A percentile compares a stretch with the other conserved stretches of the same genome.
These are phyloP conservation scores for Hemiscyllium ocellatum DNA, from an alignment of 2,113 vertebrate genomes.

Conservation along the genomic window DNA sequence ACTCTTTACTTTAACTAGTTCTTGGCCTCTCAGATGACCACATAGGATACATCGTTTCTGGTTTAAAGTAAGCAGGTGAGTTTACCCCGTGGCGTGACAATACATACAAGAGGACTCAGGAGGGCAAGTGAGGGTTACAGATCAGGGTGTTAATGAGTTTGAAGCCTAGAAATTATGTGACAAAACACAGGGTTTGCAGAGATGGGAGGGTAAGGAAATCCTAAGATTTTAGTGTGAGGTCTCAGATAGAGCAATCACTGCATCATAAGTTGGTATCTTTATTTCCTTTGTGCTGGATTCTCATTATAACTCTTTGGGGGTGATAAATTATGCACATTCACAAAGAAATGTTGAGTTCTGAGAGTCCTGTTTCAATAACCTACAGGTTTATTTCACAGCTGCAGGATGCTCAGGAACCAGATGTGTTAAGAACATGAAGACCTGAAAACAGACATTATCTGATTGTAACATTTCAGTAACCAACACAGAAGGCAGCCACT, in stretches of 20 bases:
- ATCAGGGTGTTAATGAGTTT: neutral
- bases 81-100: no score
- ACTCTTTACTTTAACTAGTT: no score
- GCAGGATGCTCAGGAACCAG: neutral
- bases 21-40: no score
- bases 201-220: neutral
- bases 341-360: neutral
- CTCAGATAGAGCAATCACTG: neutral
- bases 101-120: no score
- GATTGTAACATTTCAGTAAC: no score
- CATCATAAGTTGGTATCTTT: neutral
- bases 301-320: neutral
- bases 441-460: neutral
- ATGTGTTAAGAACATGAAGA: neutral
- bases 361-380: neutral
- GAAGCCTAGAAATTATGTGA: neutral
- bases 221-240: neutral
- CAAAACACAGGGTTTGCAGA: neutral
- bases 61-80: no score
- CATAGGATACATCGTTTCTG: no score
- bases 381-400: neutral
- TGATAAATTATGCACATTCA: neutral
- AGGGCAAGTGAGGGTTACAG: no score
- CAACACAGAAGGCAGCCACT: no score
- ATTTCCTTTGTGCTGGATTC: neutral